Conservation (phyloP, 53 echinoderm and acorn worm species). For the Crossaster papposus region DNA sequence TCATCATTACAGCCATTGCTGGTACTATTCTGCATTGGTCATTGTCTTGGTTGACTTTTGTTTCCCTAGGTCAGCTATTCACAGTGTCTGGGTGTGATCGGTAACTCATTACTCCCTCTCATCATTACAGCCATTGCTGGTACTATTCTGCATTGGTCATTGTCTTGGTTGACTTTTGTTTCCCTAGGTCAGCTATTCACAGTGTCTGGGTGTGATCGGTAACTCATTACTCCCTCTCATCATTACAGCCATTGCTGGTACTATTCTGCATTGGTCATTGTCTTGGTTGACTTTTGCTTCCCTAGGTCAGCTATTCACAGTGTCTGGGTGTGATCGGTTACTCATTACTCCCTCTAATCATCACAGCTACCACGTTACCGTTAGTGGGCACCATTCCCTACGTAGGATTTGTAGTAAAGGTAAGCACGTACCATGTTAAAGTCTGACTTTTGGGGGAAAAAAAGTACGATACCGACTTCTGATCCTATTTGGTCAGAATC, state of each 20-base stretch:
- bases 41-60: not conserved
- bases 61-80: slow-evolving; percentile 86
- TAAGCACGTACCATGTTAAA: slow-evolving; percentile 27
- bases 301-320: slow-evolving; percentile 95
- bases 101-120: slow-evolving; percentile 91
- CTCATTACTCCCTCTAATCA: slow-evolving; percentile 87
- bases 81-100: slow-evolving; percentile 98
- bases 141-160: not conserved
- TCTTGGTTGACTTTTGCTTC: not conserved
- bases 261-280: not conserved
- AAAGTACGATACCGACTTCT: too few relatives aligned
- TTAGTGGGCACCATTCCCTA: slow-evolving; percentile 74
- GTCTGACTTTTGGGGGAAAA: too few relatives aligned
- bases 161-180: not conserved
- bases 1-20: slow-evolving; percentile 86
- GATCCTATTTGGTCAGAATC: too few relatives aligned
- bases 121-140: slow-evolving; percentile 80
- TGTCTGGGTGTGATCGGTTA: slow-evolving; percentile 98
- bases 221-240: slow-evolving; percentile 82
- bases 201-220: too few relatives aligned
- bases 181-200: too few relatives aligned
- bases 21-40: too few relatives aligned
- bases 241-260: too few relatives aligned
- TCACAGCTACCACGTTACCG: slow-evolving; percentile 81
- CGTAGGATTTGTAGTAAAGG: slow-evolving; percentile 80